Base-by-base conservation (phyloP, 2,888 invertebrate genomes). In the Abrostola triplasia region DNA sequence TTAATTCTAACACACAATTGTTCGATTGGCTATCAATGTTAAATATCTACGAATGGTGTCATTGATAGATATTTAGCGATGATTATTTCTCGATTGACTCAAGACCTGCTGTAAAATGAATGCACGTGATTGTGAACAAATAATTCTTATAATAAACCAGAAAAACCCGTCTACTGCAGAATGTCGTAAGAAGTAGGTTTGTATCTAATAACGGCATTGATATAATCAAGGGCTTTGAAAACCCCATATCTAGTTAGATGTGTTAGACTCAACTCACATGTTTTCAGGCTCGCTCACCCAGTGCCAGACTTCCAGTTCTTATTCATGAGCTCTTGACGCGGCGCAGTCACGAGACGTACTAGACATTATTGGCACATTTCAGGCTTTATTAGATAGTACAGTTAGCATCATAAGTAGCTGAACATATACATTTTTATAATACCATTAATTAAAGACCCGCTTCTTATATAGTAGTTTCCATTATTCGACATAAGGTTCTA, bases 11-110 rank as follows among this genome's bases (percentile, higher is more conserved):
- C 38, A 49, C 44, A 57, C 24, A 13, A 60, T 52, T 41, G 64
- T 59, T 75, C 44, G 38, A 76, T 69, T 65, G 63, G 38, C 70
- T 76, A 73, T 67, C 64, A 69, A 61, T 65, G 41, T 57, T 67
- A 55, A 64, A 51, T 63, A 52, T 36, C 11, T 12, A 37, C 11
- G 54, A 64, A 60, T 61, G 63, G 56, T 58, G 64, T 49, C 51
- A 60, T 58, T 70, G 60, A 12, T 24, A 40, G 37, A 10, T 13
- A 64, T 50, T 70, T 72, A 49, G 69, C 57, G 49, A 35, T 58
- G 47, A 63, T 59, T 47, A 53, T 56, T 53, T 36, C 44, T 54
- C 48, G 37, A 68, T 74, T 69, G 59, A 12, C 37, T 49, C n/a
- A 54, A 48, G 41, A 59, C 35, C 36, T 36, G 36, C 24, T 40